These are phyloP conservation scores for Stichopus chloronotus DNA, from an alignment of 35 echinoderm and acorn worm genomes.

Conservation along the genomic window DNA sequence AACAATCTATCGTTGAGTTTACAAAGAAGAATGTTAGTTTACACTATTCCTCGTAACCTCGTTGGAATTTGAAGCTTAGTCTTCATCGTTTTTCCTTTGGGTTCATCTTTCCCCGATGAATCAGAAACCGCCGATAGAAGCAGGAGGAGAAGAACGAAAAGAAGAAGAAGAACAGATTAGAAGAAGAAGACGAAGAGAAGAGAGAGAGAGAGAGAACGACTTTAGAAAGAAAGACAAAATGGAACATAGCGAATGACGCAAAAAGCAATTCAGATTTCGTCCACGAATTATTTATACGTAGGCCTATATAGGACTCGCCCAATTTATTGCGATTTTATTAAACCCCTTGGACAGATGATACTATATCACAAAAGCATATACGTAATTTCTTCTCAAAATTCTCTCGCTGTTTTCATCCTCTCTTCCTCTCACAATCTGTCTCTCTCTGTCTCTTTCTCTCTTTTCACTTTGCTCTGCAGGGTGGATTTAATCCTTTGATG, in stretches of 20 bases:
- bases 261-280: neutral
- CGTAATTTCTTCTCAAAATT: neutral
- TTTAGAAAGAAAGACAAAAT: neutral
- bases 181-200: neutral
- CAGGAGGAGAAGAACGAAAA: neutral
- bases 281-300: neutral
- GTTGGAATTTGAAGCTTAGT: neutral
- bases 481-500: slow-evolving; percentile 18
- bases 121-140: too few species aligned
- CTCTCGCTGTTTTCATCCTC: neutral
- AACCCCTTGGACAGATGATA: neutral
- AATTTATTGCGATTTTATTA: neutral
- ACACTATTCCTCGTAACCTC: slow-evolving; percentile 1
- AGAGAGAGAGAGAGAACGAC: neutral
- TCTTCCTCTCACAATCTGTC: neutral
- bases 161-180: neutral
- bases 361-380: neutral
- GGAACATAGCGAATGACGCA: neutral
- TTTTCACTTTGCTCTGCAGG: neutral
- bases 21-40: slow-evolving; percentile 47
- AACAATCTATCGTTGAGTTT: slow-evolving; percentile 27
- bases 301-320: neutral
- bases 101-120: neutral
- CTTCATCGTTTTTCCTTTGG: neutral
- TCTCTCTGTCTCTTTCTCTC: neutral